Conservation (phyloP, 2,888 invertebrate species). For the Cotesia congregata region DNA sequence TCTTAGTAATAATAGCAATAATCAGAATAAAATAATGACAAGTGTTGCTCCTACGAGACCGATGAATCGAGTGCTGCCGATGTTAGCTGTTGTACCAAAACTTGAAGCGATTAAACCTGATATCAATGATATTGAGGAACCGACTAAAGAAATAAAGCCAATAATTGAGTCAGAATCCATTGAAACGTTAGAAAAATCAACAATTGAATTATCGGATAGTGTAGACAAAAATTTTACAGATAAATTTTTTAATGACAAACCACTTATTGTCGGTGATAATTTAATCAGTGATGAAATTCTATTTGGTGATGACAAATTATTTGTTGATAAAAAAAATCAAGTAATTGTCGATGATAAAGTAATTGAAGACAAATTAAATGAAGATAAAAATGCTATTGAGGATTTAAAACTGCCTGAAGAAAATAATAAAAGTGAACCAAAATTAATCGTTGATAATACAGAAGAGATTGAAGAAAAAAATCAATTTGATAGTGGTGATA, state of each 20-base stretch:
- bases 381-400: constrained; percentile 20
- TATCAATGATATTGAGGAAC: constrained; percentile 57
- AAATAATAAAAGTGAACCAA: constrained; percentile 4
- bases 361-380: constrained; percentile 19
- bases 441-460: neutral
- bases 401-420: constrained; percentile 8
- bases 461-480: constrained; percentile 26
- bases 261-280: constrained; percentile 2
- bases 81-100: constrained; percentile 79
- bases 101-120: constrained; percentile 66
- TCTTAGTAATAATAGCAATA: constrained; percentile 51
- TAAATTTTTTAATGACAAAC: constrained; percentile 22
- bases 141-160: constrained; percentile 57
- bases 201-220: neutral
- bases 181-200: constrained; percentile 8
- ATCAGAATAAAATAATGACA: constrained; percentile 65
- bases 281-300: constrained; percentile 7
- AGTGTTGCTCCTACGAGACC: constrained; percentile 73
- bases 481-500: constrained; percentile 34
- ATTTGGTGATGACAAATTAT: constrained; percentile 18
- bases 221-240: constrained; percentile 21
- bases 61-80: constrained; percentile 84
- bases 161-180: neutral
- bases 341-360: neutral
- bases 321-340: constrained; percentile 20